A percentile compares a stretch with the other conserved stretches of the same genome.
Evolutionary conservation across 35 echinoderm and acorn worm genomes (phyloP).

Genomic region (Ptychodera flava): DNA sequence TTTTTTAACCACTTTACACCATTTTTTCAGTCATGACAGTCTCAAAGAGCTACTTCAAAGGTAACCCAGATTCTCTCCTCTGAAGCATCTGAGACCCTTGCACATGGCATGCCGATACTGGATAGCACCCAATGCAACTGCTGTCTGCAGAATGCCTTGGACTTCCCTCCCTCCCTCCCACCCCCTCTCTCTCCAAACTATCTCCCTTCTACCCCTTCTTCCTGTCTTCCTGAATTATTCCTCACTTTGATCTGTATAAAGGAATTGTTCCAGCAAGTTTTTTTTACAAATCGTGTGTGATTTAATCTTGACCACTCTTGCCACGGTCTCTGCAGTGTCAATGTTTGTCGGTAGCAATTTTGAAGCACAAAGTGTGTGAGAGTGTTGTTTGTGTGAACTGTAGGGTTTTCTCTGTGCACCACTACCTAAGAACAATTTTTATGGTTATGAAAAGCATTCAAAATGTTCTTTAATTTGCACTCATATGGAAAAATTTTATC

Average conservation of each 20-base stretch:
- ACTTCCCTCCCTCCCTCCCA: conserved; percentile 1
- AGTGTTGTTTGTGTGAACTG: no score
- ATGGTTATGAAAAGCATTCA: no score
- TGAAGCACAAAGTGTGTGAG: no score
- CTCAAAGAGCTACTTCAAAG: neutral
- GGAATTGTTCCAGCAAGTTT: neutral
- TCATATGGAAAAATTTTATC: no score
- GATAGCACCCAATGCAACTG: no score
- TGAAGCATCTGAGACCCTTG: no score
- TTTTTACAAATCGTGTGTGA: neutral
- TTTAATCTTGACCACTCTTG: no score
- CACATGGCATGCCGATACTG: neutral
- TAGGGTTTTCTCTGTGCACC: no score
- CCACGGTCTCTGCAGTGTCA: no score
- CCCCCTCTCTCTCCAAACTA: neutral
- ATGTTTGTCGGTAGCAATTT: no score
- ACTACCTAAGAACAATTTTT: no score
- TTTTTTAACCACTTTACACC: neutral
- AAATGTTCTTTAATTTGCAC: no score
- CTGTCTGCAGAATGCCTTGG: neutral
- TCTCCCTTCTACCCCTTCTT: conserved; percentile 4
- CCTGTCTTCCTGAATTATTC: neutral
- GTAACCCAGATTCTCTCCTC: neutral
- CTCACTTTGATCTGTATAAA: neutral
- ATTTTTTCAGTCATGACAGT: neutral